Evolutionary conservation across 2,797 vertebrate species (phyloP), one percentile per base, ranked within the genome.

Genomic region (Leptoclinus maculatus): DNA sequence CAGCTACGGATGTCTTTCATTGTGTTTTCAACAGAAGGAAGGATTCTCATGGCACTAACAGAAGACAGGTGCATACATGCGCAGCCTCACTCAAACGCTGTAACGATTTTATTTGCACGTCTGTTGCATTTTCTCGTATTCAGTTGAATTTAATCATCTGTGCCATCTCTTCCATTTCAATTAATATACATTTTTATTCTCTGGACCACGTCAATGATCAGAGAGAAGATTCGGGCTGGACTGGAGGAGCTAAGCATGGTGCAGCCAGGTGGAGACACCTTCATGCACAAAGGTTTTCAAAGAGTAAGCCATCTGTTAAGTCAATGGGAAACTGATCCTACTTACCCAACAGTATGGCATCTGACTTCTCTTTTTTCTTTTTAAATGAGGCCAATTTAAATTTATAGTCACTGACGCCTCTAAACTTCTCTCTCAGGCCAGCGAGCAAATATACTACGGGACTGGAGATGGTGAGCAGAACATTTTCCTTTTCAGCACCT

Each of bases 1-100:
- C 98, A 99, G 93, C 94, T 99, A 76, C 96, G 98, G 85, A 99
- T 99, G 98, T 99, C 98, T 68, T 99, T 99, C 82, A 99, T 99
- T 25, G 97, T 99, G 25, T 99, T 99, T 90, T 99, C 98, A 38
- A 98, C 96, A 23, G 92, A 96, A 81, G 98, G 97, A 39, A 88
- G 95, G 43, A 98, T 91, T 49, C 93, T 99, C 25, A 99, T 99
- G 98, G 91, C 95, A 19, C 89, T 99, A 27, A 99, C 98, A 56
- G 97, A 99, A 89, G 97, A 99, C 96, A 97, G 98, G 98, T 97
- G 91, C 39, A 95, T 13, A 54, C 32, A 62, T 3, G 59, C 27
- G 59, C 58, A 47, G 17, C 36, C 36, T 51, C 34, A 34, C 29
- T 17, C 51, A 68, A 17, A 38, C 8, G 8, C 16, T 57, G 47